phyloP scores from a whole-genome alignment of 2,797 vertebrate species.

The Benthosema pterotum region DNA sequence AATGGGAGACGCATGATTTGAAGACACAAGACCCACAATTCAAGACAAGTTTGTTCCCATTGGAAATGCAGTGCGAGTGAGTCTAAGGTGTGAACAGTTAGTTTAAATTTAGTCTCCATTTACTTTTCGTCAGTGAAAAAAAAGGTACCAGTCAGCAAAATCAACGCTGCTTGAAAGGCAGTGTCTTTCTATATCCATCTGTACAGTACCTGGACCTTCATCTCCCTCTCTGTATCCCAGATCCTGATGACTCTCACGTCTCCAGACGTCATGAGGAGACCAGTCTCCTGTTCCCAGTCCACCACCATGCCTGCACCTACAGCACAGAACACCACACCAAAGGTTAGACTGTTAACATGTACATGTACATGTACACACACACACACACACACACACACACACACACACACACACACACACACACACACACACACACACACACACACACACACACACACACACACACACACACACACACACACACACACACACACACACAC shows the following conservation, averaged over 20 bases:
- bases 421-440: slow-evolving; percentile 4
- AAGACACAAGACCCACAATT: too few species aligned
- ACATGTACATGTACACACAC: not conserved
- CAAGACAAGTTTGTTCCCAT: too few species aligned
- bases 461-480: slow-evolving; percentile 16
- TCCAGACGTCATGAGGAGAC: slow-evolving; percentile 95
- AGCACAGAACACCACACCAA: slow-evolving; percentile 8
- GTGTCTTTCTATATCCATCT: accelerated
- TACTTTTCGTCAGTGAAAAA: not conserved
- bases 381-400: slow-evolving; percentile 4
- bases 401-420: slow-evolving; percentile 15
- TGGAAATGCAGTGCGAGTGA: too few species aligned
- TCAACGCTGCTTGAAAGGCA: too few species aligned
- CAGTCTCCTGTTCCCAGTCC: slow-evolving; percentile 97
- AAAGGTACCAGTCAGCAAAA: accelerated
- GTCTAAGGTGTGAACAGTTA: too few species aligned
- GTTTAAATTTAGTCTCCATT: too few species aligned
- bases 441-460: not conserved
- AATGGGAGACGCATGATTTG: too few species aligned
- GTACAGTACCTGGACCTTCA: slow-evolving; percentile 92
- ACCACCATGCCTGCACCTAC: slow-evolving; percentile 97
- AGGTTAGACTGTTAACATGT: not conserved
- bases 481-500: too few species aligned
- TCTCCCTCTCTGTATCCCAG: slow-evolving; percentile 97
- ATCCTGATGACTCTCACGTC: slow-evolving; percentile 94